Conservation (phyloP, 2,113 vertebrate species). For the Mus spicilegus region DNA sequence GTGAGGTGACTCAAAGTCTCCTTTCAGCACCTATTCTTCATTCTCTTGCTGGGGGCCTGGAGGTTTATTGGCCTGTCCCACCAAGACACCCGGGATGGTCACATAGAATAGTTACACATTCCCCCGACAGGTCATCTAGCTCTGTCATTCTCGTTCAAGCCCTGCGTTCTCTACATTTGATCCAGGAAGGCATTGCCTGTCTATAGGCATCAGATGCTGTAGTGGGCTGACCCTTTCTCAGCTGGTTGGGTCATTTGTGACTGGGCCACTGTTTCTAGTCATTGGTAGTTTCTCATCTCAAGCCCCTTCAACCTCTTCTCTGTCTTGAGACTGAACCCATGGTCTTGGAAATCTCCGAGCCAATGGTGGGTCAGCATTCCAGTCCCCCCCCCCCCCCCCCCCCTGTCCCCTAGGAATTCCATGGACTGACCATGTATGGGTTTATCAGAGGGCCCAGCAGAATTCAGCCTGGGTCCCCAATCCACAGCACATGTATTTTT, state of each 20-base stretch:
- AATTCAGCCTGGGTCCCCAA: neutral
- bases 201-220: neutral
- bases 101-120: neutral
- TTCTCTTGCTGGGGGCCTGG: neutral
- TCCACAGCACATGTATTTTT: fast-evolving
- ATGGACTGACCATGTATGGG: neutral
- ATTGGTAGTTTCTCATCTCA: neutral
- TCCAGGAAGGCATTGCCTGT: neutral
- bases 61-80: neutral
- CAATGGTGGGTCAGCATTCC: neutral
- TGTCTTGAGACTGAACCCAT: no score
- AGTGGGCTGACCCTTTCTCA: neutral
- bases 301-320: neutral
- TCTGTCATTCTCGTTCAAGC: neutral
- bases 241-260: neutral
- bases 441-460: neutral
- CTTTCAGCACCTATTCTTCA: neutral
- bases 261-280: neutral
- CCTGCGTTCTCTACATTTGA: neutral
- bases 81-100: neutral
- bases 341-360: neutral
- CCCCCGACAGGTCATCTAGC: neutral
- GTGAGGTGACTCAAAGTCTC: neutral
- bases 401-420: neutral
- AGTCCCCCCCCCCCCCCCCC: neutral